These are phyloP conservation scores for Cyanoramphus novaezelandiae DNA, from an alignment of 2,113 vertebrate genomes.

Conservation along the genomic window DNA sequence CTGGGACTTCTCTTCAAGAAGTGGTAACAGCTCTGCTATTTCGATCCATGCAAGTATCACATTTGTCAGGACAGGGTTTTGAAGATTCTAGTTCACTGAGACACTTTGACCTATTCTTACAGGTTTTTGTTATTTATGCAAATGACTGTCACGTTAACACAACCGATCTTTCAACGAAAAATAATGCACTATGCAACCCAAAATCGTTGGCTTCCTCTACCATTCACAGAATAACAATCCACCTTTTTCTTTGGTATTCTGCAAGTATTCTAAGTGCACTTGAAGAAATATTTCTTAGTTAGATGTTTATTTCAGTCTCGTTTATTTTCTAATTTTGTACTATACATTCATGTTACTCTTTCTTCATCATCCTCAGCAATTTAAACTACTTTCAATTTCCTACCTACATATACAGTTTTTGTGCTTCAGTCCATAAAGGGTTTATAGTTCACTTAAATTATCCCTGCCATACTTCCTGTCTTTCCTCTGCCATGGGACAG, in stretches of 20 bases:
- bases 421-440: background rate
- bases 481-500: background rate
- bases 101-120: background rate
- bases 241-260: background rate
- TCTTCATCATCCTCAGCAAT: background rate
- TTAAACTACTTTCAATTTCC: background rate
- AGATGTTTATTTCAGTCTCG: background rate
- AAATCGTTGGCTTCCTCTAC: background rate
- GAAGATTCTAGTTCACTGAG: background rate
- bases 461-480: background rate
- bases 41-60: fast-evolving
- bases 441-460: background rate
- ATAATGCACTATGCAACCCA: background rate
- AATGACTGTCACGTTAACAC: background rate
- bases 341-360: background rate
- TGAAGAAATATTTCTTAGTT: background rate
- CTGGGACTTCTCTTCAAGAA: background rate
- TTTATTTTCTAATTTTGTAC: background rate
- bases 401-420: background rate
- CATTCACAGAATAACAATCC: background rate
- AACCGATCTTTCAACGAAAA: background rate
- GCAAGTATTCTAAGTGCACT: background rate
- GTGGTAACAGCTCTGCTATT: background rate
- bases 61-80: background rate
- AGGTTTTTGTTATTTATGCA: background rate